Base-by-base conservation (phyloP, 64 coral and sea anemone genomes). In the Acropora yongei region DNA sequence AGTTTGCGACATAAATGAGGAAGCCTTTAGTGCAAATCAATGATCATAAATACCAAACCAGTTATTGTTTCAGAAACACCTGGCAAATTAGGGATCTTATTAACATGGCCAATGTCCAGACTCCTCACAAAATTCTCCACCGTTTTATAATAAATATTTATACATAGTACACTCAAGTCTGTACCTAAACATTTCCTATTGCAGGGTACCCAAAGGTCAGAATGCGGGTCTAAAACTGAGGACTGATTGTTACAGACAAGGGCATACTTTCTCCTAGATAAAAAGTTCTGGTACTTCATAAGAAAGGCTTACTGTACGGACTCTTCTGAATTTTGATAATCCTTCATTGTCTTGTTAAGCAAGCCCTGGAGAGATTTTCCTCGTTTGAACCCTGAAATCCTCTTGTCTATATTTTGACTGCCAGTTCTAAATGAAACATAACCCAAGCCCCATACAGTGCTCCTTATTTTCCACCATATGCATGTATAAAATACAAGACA, bases 181-280 rank as follows among this genome's bases (percentile, higher is more conserved):
- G 58, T 6, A 82, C 57, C 79, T 82, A 60, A 63, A 41, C 79
- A 82, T 82, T 82, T 82, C n/a, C 14, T 43, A 41, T 82, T 82
- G n/a, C 49, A 42, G 39, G 79, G 79, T 17, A 82, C 48, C 50
- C 79, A 82, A 17, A 82, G 13, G 7, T 82, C 79, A 82, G 49
- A 57, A 57, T 60, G 40, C 4, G 47, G 49, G 58, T 82, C 79
- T 57, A 57, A 82, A 63, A 82, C 30, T 30, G 30, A 30, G 30
- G 30, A 30, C 30, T 30, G 30, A 30, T 30, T 47, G 18, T 47
- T 80, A 55, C 41, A 80, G 30, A 30, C 30, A 30, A 30, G 30
- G 30, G 30, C 30, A 30, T 30, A 30, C 30, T 30, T 30, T 30
- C 30, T 30, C 30, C 30, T 30, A 30, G 30, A 30, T 30, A 30